Percentiles rank a stretch among this genome's conserved stretches.
Conservation (phyloP, 2,888 invertebrate species). For the Mantis religiosa region DNA sequence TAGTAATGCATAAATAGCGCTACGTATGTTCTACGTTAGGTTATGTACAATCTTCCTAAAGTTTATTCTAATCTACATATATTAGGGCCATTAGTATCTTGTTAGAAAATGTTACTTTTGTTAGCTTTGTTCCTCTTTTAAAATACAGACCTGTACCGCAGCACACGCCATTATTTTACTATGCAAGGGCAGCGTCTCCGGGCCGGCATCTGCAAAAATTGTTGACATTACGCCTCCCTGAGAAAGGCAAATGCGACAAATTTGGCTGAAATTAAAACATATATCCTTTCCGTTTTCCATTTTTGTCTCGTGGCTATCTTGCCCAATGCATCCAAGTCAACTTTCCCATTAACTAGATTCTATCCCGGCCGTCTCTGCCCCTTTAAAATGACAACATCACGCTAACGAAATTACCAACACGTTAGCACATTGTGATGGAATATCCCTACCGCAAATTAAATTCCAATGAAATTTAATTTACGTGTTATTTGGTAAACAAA, state of each 20-base stretch:
- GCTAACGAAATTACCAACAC: not conserved
- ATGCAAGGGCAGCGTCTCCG: slow-evolving; percentile 49
- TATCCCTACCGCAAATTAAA: not conserved
- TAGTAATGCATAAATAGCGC: not conserved
- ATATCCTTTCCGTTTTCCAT: slow-evolving; percentile 19
- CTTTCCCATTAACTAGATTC: not conserved
- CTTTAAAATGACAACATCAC: not conserved
- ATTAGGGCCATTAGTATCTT: not conserved
- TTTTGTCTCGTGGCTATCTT: not conserved
- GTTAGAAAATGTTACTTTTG: not conserved
- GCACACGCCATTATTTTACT: slow-evolving; percentile 53
- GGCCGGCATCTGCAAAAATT: slow-evolving; percentile 57
- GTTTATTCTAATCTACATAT: not conserved
- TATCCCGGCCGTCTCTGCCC: not conserved
- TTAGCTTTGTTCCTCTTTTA: not conserved
- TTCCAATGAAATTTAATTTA: not conserved
- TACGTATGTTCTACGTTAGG: not conserved
- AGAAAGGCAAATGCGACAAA: slow-evolving; percentile 64
- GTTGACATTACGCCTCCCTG: slow-evolving; percentile 59
- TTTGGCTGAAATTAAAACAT: slow-evolving; percentile 35
- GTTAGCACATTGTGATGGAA: not conserved
- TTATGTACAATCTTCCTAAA: not conserved
- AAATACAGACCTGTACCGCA: slow-evolving; percentile 50
- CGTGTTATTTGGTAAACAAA: not conserved
- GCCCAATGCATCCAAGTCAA: not conserved